Percentiles rank a stretch among this genome's conserved stretches.
These are phyloP conservation scores for Chironomus striatipennis DNA, from an alignment of 1,140 invertebrate genomes.

Conservation along the genomic window DNA sequence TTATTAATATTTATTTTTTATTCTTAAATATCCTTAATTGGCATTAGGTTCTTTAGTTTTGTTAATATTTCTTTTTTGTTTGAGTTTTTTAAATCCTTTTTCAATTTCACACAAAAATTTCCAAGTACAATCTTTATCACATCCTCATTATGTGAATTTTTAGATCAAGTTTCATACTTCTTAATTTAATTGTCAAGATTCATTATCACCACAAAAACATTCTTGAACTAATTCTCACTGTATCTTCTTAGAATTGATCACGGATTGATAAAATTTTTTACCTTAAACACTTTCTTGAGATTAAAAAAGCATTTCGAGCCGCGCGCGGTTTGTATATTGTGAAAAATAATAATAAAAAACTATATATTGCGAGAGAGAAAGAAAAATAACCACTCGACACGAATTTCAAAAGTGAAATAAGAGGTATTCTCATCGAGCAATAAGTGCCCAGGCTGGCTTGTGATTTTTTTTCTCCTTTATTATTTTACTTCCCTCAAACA, in stretches of 20 bases:
- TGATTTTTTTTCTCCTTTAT: not conserved
- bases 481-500: not conserved
- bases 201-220: not conserved
- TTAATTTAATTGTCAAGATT: not conserved
- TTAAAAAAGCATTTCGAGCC: not conserved
- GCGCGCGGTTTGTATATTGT: slow-evolving; percentile 19
- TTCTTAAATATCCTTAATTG: not conserved
- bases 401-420: slow-evolving; percentile 43
- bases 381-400: slow-evolving; percentile 41
- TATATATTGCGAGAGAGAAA: slow-evolving; percentile 25
- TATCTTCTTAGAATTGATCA: too few relatives aligned
- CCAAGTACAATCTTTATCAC: too few relatives aligned
- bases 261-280: too few relatives aligned
- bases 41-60: too few relatives aligned
- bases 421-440: slow-evolving; percentile 38
- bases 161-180: not conserved
- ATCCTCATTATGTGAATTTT: too few relatives aligned
- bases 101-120: too few relatives aligned
- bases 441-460: slow-evolving; percentile 12
- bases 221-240: too few relatives aligned
- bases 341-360: slow-evolving; percentile 25
- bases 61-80: too few relatives aligned
- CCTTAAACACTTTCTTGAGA: not conserved
- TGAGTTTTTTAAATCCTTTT: too few relatives aligned
- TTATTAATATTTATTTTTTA: not conserved